Percentiles rank a stretch among this genome's conserved stretches.
These are phyloP conservation scores for Nowickia ferox DNA, from an alignment of 2,888 invertebrate genomes.

Conservation along the genomic window DNA sequence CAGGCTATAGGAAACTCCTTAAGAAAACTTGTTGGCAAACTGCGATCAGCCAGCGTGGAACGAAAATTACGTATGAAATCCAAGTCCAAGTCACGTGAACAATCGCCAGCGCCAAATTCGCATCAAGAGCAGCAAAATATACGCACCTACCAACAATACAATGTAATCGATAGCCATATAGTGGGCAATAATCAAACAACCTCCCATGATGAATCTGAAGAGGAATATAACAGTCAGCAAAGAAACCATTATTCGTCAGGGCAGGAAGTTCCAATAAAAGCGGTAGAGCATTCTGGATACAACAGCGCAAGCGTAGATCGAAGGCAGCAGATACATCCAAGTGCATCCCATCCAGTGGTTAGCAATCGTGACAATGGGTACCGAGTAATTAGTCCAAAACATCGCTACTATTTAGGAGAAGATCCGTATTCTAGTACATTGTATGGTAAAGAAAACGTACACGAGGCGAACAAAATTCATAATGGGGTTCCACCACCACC, in stretches of 20 bases:
- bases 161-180: slow-evolving; percentile 83
- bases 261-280: slow-evolving; percentile 44
- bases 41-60: slow-evolving; percentile 89
- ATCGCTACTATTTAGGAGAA: slow-evolving; percentile 93
- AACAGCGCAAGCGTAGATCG: slow-evolving; percentile 53
- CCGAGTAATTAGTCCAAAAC: slow-evolving; percentile 85
- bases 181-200: slow-evolving; percentile 75
- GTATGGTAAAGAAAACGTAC: slow-evolving; percentile 93
- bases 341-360: slow-evolving; percentile 69
- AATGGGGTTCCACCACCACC: slow-evolving; percentile 61
- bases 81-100: slow-evolving; percentile 83
- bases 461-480: slow-evolving; percentile 83
- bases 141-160: slow-evolving; percentile 83
- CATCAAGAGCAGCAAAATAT: slow-evolving; percentile 71
- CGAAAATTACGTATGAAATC: slow-evolving; percentile 86
- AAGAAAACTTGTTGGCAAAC: slow-evolving; percentile 91
- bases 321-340: slow-evolving; percentile 49
- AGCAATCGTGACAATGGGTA: slow-evolving; percentile 76
- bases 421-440: slow-evolving; percentile 93
- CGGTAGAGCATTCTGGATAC: slow-evolving; percentile 48
- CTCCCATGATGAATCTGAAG: slow-evolving; percentile 74
- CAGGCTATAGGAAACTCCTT: slow-evolving; percentile 91
- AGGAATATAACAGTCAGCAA: slow-evolving; percentile 67
- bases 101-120: slow-evolving; percentile 84
- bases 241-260: slow-evolving; percentile 51